Conservation (phyloP, 92 coral and sea anemone genomes). For the Plumapathes pennacea region DNA sequence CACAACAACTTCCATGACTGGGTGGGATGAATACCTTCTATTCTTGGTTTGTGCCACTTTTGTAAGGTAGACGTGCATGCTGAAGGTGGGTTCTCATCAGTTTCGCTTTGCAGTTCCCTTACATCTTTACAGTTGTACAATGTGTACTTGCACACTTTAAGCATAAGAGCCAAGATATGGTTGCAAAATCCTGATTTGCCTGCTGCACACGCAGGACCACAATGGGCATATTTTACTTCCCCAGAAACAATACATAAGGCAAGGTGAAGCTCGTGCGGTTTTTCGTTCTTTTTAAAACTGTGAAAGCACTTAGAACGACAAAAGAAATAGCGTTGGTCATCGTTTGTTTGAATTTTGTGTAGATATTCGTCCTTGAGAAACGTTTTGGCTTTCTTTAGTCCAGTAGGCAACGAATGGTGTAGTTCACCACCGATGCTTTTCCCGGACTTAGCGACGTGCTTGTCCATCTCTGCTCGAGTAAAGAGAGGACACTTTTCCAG, state of each 20-base stretch:
- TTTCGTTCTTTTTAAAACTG: constrained; percentile 49
- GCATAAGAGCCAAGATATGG: constrained; percentile 53
- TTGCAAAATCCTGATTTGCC: constrained; percentile 51
- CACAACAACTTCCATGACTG: constrained; percentile 53
- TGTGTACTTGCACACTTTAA: constrained; percentile 49
- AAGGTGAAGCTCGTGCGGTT: constrained; percentile 42
- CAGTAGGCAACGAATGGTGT: constrained; percentile 49
- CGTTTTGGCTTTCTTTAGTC: constrained; percentile 46
- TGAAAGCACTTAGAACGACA: constrained; percentile 51
- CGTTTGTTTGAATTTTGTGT: constrained; percentile 33
- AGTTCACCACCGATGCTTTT: constrained; percentile 2
- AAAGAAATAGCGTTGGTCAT: constrained; percentile 40
- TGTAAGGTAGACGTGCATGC: constrained; percentile 60
- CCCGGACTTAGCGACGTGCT: constrained; percentile 38
- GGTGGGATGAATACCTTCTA: constrained; percentile 33
- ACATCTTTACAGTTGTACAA: constrained; percentile 33
- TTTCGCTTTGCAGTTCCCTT: constrained; percentile 29
- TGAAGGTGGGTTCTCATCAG: constrained; percentile 48
- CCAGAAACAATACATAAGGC: constrained; percentile 55
- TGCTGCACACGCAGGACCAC: constrained; percentile 57
- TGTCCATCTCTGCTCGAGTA: constrained; percentile 47
- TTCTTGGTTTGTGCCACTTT: constrained; percentile 45
- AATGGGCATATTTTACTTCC: constrained; percentile 41
- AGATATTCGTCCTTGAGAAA: constrained; percentile 56
- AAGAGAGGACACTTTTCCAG: constrained; percentile 34